Evolutionary conservation across 2,113 vertebrate species (phyloP), one percentile per base, ranked within the genome.

Genomic region (Girardinichthys multiradiatus): DNA sequence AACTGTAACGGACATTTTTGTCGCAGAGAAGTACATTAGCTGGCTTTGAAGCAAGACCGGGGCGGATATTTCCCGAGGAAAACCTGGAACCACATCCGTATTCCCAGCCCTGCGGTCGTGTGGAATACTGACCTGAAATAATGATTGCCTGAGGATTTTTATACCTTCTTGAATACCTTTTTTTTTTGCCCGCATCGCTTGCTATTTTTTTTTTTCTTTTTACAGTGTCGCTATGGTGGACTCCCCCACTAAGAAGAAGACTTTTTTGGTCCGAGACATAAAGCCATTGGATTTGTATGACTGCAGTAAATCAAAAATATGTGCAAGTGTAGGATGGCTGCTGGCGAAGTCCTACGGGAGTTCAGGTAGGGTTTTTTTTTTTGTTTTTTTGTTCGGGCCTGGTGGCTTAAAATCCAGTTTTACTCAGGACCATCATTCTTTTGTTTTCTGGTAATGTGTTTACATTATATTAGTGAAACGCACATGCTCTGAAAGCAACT

Each of bases 281-380:
- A 96, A 96, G 89, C 94, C 95, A 39, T 88, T 95, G 95, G 96
- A 97, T 91, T 93, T 96, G 87, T 97, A 97, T 87, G 96, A 97
- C 81, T 93, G 91, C 78, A 90, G 91, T 64, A 92, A 94, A 90
- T 96, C 96, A 69, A 96, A 95, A 92, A 96, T 96, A 87, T 95
- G 95, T 88, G 95, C 95, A 86, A 96, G 95, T 93, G 90, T 97
- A 85, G 95, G 95, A 39, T 97, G 96, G 96, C 92, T 97, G 33
- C 80, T 97, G 90, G 94, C 94, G 64, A 95, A 95, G 91, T 95
- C 95, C 21, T 97, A 96, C 91, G 95, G 95, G 86, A 92, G 92
- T 92, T 92, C 95, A 96, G 96, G 96, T 97, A 95, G 73, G 93
- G 87, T n/a, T n/a, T n/a, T n/a, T n/a, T n/a, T n/a, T n/a, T n/a